Evolutionary conservation across 2,113 vertebrate species (phyloP).

Genomic region (Microcebus jonahi): DNA sequence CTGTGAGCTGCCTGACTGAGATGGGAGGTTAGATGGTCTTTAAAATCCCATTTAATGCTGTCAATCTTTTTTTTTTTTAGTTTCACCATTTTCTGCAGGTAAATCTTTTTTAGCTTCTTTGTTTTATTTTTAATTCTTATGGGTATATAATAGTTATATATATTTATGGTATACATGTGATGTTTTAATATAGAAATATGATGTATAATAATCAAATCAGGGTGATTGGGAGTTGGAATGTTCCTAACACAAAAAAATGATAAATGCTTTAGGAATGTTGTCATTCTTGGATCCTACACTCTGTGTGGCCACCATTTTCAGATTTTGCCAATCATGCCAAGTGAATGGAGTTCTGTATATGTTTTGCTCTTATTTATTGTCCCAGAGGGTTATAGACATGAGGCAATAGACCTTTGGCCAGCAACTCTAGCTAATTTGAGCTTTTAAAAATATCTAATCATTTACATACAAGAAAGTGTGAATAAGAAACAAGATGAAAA

Average conservation of each 20-base stretch:
- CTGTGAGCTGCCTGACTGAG: background rate
- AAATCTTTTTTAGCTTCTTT: too few species aligned
- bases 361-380: background rate
- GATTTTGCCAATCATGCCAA: background rate
- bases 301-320: background rate
- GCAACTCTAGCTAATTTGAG: background rate
- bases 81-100: too few species aligned
- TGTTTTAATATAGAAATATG: too few species aligned
- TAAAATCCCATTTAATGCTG: constrained; percentile 26
- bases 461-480: constrained; percentile 23
- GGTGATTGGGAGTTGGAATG: too few species aligned
- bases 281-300: constrained; percentile 21
- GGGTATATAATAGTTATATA: too few species aligned
- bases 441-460: background rate
- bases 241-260: too few species aligned
- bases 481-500: background rate
- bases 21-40: background rate
- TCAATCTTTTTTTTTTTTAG: background rate
- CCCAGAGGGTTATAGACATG: background rate
- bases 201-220: too few species aligned
- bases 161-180: too few species aligned
- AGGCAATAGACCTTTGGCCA: background rate
- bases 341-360: background rate
- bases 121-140: too few species aligned
- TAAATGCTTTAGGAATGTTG: background rate